Base-by-base conservation (phyloP, 1,140 invertebrate genomes). In the Lasioglossum baleicum region DNA sequence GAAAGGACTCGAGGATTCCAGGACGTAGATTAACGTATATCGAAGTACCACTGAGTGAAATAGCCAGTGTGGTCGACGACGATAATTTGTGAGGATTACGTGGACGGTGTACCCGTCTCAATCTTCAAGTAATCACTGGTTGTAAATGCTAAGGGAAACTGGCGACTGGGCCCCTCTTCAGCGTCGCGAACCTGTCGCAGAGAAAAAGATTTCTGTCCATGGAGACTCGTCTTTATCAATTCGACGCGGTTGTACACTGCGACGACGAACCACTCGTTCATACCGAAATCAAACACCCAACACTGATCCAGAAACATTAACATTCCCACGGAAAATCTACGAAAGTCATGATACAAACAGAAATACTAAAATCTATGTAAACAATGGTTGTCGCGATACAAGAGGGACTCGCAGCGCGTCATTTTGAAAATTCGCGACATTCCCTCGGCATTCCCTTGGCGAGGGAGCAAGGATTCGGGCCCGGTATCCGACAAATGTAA, bases 401-500 rank as follows among this genome's bases (percentile, higher is more conserved):
- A 15, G 2, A 5, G 20, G 15, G 26, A 35, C 7, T 2, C 75
- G 66, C 53, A 48, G 58, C 56, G 56, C 42, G 0, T 35, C 26
- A 42, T 69, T 71, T 63, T 51, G 61, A 68, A 79, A 60, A 77
- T 63, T 63, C 66, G 65, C 53, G 75, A 80, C 70, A 83, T 83
- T 83, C 71, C 7, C 53, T 60, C 51, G 64, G 68, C 61, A 70
- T 84, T 71, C 68, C 69, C 58, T 61, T n/a, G 42, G 56, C 56
- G 20, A 48, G 61, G 56, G 56, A 48, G 26, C 67, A 66, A 40
- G 69, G 35, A 22, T 84, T 63, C 53, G 71, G 71, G 40, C 56
- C 58, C 22, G 85, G 81, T 88, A 89, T 88, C 84, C 86, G 81
- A 89, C 88, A 89, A 89, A 89, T 89, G 88, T 88, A 89, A 89